Evolutionary conservation across 2,888 invertebrate genomes (phyloP).

Genomic region (Drosophila kanekoi): DNA sequence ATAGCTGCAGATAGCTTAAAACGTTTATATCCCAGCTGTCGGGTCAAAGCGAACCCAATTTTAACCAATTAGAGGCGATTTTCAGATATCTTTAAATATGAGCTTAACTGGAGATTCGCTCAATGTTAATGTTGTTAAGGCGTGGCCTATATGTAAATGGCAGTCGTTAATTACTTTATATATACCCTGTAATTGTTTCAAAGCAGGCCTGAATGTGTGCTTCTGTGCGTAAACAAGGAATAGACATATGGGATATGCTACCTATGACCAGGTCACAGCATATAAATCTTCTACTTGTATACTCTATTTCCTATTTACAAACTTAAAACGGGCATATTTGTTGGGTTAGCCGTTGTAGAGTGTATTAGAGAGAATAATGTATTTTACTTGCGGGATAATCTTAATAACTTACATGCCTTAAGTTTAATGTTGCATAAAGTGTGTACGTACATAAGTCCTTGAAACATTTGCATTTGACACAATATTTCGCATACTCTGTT

Average conservation of each 20-base stretch:
- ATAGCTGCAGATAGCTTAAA: not conserved
- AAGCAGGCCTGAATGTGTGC: no score
- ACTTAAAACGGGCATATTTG: not conserved
- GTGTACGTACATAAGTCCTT: no score
- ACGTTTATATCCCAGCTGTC: not conserved
- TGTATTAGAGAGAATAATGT: no score
- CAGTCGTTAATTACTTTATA: slow-evolving; percentile 1
- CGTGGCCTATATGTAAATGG: no score
- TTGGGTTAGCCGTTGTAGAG: not conserved
- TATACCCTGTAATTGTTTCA: not conserved
- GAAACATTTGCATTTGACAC: no score
- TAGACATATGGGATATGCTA: no score
- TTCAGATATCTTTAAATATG: not conserved
- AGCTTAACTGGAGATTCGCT: not conserved
- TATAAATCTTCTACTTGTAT: not conserved
- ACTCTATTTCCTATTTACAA: not conserved
- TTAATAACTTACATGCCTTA: no score
- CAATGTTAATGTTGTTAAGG: not conserved
- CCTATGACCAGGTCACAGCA: not conserved
- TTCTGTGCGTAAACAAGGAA: no score
- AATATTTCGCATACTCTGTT: no score
- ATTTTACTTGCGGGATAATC: no score
- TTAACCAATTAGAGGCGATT: not conserved
- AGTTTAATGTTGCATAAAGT: no score
- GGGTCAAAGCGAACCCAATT: not conserved